A percentile compares a stretch with the other conserved stretches of the same genome.
Evolutionary conservation across 2,888 invertebrate genomes (phyloP).

Genomic region (Lissonota sp.): DNA sequence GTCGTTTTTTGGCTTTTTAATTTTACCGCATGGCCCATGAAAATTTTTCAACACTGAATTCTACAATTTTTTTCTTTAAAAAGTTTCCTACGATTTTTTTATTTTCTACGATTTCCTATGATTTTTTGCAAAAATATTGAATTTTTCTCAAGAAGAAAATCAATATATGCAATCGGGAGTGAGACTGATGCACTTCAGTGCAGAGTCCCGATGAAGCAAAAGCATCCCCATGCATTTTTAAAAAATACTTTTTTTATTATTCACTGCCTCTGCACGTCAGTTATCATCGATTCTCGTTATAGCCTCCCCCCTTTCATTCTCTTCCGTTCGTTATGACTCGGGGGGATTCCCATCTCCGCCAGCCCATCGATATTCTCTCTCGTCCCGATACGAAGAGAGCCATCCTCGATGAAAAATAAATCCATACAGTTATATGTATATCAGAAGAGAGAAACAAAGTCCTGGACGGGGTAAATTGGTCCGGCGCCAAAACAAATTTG

Average conservation of each 20-base stretch:
- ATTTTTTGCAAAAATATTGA: too few species aligned
- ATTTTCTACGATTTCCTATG: too few species aligned
- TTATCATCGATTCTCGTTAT: slow-evolving; percentile 58
- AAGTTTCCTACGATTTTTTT: too few species aligned
- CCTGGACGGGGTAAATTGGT: too few species aligned
- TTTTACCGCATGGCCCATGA: too few species aligned
- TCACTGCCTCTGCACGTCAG: slow-evolving; percentile 46
- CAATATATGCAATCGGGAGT: slow-evolving; percentile 19
- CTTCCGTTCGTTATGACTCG: slow-evolving; percentile 4
- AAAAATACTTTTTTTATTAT: slow-evolving; percentile 37
- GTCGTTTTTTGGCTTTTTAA: too few species aligned
- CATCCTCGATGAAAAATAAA: slow-evolving; percentile 40
- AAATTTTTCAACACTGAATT: too few species aligned
- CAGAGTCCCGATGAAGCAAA: slow-evolving; percentile 27
- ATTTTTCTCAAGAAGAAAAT: too few species aligned
- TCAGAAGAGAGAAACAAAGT: too few species aligned
- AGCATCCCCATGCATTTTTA: background rate
- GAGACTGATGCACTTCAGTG: slow-evolving; percentile 1
- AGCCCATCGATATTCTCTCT: slow-evolving; percentile 41
- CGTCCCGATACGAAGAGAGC: background rate
- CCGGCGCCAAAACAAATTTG: too few species aligned
- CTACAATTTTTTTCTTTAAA: too few species aligned
- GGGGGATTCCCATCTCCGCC: slow-evolving; percentile 24
- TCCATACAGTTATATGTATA: too few species aligned
- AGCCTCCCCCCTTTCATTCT: slow-evolving; percentile 4